Evolutionary conservation across 37 sponge, comb jelly and placozoan genomes (phyloP), one percentile per base, ranked within the genome.

Genomic region (Aphrocallistes beatrix): DNA sequence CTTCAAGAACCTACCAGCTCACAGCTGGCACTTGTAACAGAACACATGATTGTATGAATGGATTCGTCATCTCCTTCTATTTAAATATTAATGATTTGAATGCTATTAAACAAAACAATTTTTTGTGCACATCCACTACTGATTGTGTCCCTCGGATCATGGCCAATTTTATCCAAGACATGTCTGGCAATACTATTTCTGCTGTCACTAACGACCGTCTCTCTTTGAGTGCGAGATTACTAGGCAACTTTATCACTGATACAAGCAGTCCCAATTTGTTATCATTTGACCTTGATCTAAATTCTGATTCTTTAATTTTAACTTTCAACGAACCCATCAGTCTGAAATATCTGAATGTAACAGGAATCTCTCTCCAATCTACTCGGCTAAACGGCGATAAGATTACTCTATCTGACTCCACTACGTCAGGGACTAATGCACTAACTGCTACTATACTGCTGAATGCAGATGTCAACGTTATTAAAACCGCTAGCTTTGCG

Each of bases 401-500:
- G 19, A 45, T 81, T 32, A 37, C 85, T 0, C 83, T 94, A 0
- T 83, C 89, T n/a, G 87, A 87, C 1, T 90, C 91, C 1, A 39
- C 42, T 0, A 84, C 87, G 8, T 82, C 37, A 23, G 85, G 92
- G 0, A 83, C 39, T 13, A 28, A 21, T 1, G 49, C 83, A 23
- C 69, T 50, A 81, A 91, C 87, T 49, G 87, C 51, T 75, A 83
- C 82, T 21, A 82, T 90, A 25, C 83, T 93, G 23, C 19, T 81
- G 1, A 30, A 84, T 1, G 86, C 83, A 37, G 96, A 95, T 83
- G 82, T 92, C 8, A 91, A 93, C 40, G 69, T 36, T 25, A 83
- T 95, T 28, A 93, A 95, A 82, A 19, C 87, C 0, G 30, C 83
- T 39, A 37, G 19, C 30, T 94, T 93, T 88, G 96, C 93, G 23